Conservation (phyloP, 1,140 invertebrate species). For the Palaemon carinicauda region DNA sequence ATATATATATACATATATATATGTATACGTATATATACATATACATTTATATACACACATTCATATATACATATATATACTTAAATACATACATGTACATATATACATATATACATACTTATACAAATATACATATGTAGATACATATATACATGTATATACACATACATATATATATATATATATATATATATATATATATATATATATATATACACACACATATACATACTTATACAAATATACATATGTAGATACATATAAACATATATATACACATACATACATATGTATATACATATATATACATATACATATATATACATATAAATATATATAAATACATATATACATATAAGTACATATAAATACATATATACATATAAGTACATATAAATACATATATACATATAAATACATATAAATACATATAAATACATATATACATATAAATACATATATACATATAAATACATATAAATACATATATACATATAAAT, state of each 20-base stretch:
- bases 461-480: too few species aligned
- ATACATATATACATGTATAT: neutral
- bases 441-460: too few species aligned
- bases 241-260: too few species aligned
- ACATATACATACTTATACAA: too few species aligned
- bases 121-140: neutral
- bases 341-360: neutral
- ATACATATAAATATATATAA: neutral
- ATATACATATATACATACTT: neutral
- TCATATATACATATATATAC: too few species aligned
- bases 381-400: neutral
- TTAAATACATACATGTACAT: neutral
- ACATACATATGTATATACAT: neutral
- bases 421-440: too few species aligned
- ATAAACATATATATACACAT: too few species aligned
- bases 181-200: neutral
- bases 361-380: neutral
- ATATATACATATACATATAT: neutral
- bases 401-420: neutral
- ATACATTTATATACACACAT: too few species aligned
- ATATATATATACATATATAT: too few species aligned
- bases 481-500: too few species aligned
- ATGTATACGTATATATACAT: too few species aligned
- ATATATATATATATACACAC: neutral
- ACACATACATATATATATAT: neutral